phyloP scores from a whole-genome alignment of 1,140 invertebrate genomes.

The Coenobita brevimanus region DNA sequence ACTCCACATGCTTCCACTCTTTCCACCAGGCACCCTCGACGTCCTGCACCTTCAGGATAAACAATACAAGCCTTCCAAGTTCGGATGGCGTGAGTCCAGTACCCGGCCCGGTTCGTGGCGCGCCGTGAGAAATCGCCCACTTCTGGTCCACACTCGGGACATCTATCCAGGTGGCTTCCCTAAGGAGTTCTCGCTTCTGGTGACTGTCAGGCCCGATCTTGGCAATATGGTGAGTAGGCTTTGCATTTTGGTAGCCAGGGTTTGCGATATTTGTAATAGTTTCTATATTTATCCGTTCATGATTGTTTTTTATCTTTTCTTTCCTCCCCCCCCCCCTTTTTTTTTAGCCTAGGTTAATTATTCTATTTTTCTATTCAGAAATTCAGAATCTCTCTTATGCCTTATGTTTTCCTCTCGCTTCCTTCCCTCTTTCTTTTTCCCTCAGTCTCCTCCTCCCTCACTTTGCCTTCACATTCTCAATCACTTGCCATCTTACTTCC shows the following conservation, averaged over 20 bases:
- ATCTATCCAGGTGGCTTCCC: slow-evolving; percentile 55
- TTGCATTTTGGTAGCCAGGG: no score
- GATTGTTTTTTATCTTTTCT: background rate
- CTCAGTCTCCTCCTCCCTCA: no score
- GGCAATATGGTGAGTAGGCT: slow-evolving; percentile 58
- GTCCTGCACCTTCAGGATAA: slow-evolving; percentile 50
- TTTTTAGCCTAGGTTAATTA: no score
- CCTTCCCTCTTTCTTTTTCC: no score
- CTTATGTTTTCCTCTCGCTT: no score
- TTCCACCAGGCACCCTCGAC: slow-evolving; percentile 35
- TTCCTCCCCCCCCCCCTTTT: background rate
- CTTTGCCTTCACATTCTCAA: no score
- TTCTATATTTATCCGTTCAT: no score
- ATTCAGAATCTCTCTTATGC: no score
- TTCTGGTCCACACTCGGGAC: slow-evolving; percentile 50
- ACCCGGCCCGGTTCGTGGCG: slow-evolving; percentile 54
- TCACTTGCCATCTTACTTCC: no score
- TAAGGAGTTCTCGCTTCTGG: slow-evolving; percentile 50
- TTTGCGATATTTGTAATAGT: no score
- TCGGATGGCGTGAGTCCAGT: slow-evolving; percentile 53
- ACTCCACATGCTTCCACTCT: background rate
- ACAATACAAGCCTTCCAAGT: slow-evolving; percentile 40
- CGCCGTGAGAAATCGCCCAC: slow-evolving; percentile 42
- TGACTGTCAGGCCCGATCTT: slow-evolving; percentile 48
- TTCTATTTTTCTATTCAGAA: no score